Conservation (phyloP, 2,888 invertebrate genomes). For the Nasonia oneida region DNA sequence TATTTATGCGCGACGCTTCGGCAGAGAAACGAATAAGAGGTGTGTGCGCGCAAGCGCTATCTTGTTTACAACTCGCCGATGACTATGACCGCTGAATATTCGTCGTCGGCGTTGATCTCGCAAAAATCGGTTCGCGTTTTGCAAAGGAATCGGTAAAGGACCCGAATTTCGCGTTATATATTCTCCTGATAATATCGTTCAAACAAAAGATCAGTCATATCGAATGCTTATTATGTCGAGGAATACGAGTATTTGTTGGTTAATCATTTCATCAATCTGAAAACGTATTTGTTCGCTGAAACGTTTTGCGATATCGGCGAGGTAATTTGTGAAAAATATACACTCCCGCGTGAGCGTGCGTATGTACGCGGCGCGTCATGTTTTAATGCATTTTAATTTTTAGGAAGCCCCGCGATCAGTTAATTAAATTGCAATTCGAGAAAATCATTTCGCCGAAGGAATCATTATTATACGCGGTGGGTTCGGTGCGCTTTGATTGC, state of each 20-base stretch:
- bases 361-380: background rate
- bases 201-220: slow-evolving; percentile 5
- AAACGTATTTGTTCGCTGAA: background rate
- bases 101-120: background rate
- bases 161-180: background rate
- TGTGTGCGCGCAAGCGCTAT: background rate
- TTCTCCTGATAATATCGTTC: slow-evolving; percentile 7
- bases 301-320: background rate
- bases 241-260: background rate
- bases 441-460: background rate
- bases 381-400: background rate
- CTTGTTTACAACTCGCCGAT: slow-evolving; percentile 40
- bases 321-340: background rate
- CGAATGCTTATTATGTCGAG: background rate
- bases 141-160: background rate
- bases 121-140: slow-evolving; percentile 17
- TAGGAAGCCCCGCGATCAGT: background rate
- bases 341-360: background rate
- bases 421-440: slow-evolving; percentile 4
- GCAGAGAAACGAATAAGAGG: background rate
- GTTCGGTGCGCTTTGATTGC: background rate
- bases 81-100: slow-evolving; percentile 35
- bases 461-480: background rate
- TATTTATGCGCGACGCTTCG: slow-evolving; percentile 34
- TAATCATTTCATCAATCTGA: background rate